These are phyloP conservation scores for Rhabdomys pumilio DNA, from an alignment of 2,797 vertebrate species.

Conservation along the genomic window DNA sequence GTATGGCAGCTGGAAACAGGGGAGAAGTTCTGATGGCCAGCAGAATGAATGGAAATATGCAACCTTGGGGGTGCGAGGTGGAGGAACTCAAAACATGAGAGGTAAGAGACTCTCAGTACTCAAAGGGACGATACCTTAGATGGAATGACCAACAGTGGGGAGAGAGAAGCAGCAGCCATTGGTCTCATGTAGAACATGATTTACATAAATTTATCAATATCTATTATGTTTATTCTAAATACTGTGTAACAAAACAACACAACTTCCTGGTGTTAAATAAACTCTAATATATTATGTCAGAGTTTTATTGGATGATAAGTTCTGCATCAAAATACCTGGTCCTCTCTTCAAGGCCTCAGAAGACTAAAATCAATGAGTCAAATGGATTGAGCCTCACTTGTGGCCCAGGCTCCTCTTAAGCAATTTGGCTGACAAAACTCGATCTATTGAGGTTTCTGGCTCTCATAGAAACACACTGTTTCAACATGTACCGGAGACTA, in stretches of 20 bases:
- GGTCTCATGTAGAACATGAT: not conserved
- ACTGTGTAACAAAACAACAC: not conserved
- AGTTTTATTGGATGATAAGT: not conserved
- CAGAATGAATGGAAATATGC: no score
- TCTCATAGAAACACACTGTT: not conserved
- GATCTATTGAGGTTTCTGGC: not conserved
- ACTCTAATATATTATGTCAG: not conserved
- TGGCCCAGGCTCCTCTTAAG: no score
- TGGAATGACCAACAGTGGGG: no score
- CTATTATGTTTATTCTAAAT: not conserved
- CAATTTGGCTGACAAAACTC: not conserved
- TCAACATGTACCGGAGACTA: not conserved
- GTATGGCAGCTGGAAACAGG: no score
- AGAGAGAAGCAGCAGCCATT: not conserved
- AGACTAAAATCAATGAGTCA: not conserved
- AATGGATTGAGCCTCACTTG: not conserved
- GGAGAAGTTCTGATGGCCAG: no score
- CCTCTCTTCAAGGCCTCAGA: not conserved
- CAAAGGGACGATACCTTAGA: no score
- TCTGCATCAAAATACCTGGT: not conserved
- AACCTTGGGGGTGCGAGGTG: no score
- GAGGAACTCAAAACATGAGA: no score
- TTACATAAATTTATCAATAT: not conserved
- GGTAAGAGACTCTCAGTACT: no score
- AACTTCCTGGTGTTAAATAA: not conserved